Base-by-base conservation (phyloP, 1,140 invertebrate genomes). In the Sycophaga agraensis region DNA sequence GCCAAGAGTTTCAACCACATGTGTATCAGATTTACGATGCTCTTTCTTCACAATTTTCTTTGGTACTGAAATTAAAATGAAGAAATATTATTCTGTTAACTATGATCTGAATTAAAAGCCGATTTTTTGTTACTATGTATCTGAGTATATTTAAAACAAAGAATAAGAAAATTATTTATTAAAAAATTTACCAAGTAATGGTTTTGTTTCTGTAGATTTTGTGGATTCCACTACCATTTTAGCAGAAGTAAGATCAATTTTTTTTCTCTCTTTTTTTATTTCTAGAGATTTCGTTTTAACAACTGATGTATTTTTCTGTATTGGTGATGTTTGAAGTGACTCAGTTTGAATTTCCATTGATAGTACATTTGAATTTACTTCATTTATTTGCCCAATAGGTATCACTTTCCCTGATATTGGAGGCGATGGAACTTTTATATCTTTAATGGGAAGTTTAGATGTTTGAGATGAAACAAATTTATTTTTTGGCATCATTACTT, bases 31-130 rank as follows among this genome's bases (percentile, higher is more conserved):
- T 73, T 90, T 89, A 62, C 81, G 74, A 45, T 86, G 87, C 55
- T 90, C 88, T 68, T 88, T 88, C 72, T 89, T 90, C 2, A 80
- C 68, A 63, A 82, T 76, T 48, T 82, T 79, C 57, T 83, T 84
- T 4, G 66, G 22, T 56, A 66, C 70, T 79, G 82, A 80, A 63
- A 1, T 9, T 28, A 35, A 46, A 65, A 31, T 31, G 4, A 31
- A 31, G 28, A 31, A 31, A 31, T 31, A 31, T 31, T 31, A 31
- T 31, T 6, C 28, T 31, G 28, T 6, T 31, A 31, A 31, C 4
- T 31, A 31, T 31, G 11, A 31, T 6, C n/a, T n/a, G n/a, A 31
- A 31, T 6, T 31, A 31, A 6, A 31, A 6, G 11, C 4, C 4
- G 11, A 31, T 31, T 31, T 31, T 31, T 31, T 31, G 11, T 6